phyloP scores from a whole-genome alignment of 2,113 vertebrate species.

The Xyliphius kryptos region DNA sequence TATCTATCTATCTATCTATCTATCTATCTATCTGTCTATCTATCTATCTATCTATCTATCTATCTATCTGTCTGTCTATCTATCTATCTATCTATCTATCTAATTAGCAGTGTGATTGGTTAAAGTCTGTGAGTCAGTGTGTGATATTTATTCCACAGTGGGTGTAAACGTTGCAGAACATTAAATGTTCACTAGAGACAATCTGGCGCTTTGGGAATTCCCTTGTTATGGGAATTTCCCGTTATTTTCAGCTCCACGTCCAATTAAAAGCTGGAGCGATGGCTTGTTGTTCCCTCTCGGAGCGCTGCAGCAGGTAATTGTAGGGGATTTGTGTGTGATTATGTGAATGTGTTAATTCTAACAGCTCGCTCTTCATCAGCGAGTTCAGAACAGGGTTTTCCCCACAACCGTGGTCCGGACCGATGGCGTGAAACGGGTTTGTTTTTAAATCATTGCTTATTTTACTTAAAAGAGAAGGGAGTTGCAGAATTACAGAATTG shows the following conservation, averaged over 20 bases:
- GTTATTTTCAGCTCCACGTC: constrained; percentile 59
- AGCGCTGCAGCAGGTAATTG: constrained; percentile 21
- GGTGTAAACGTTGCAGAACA: too few species aligned
- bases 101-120: too few species aligned
- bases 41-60: too few species aligned
- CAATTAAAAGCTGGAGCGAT: constrained; percentile 62
- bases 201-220: constrained; percentile 55
- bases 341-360: background rate
- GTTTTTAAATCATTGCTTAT: too few species aligned
- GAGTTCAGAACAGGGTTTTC: too few species aligned
- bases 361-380: constrained; percentile 1
- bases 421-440: background rate
- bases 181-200: constrained; percentile 41
- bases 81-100: too few species aligned
- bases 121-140: too few species aligned
- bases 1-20: too few species aligned
- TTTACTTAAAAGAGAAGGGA: too few species aligned
- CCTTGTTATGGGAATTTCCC: constrained; percentile 66
- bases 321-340: constrained; percentile 19
- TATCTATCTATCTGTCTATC: too few species aligned
- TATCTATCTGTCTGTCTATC: too few species aligned
- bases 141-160: too few species aligned
- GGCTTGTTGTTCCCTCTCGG: constrained; percentile 34
- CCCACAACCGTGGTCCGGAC: background rate
- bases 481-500: constrained; percentile 19